Evolutionary conservation across 1,140 invertebrate species (phyloP).

Genomic region (Orchesella cincta): DNA sequence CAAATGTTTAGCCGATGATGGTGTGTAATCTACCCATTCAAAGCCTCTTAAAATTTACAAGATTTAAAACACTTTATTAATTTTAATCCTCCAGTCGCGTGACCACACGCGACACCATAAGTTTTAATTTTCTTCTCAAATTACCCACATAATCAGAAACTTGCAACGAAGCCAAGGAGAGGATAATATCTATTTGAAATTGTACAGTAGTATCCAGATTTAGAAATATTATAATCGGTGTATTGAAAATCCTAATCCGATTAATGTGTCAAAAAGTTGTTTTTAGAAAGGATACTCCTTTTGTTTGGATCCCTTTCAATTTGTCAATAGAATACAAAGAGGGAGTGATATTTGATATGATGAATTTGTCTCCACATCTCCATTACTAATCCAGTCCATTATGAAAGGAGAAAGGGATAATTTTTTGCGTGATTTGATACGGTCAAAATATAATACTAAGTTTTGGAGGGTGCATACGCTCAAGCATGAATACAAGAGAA

Average conservation of each 20-base stretch:
- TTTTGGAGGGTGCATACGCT: not conserved
- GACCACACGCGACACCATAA: not conserved
- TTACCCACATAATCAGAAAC: not conserved
- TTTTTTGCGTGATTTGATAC: not conserved
- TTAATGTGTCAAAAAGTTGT: not conserved
- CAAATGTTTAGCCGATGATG: too few species aligned
- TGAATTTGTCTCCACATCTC: not conserved
- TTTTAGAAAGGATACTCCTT: not conserved
- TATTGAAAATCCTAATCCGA: not conserved
- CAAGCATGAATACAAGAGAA: not conserved
- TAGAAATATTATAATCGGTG: too few species aligned
- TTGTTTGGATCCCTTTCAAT: constrained; percentile 19
- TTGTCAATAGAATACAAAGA: constrained; percentile 1
- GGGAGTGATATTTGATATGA: constrained; percentile 27
- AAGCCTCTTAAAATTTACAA: too few species aligned
- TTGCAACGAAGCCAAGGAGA: not conserved
- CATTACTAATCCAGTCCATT: not conserved
- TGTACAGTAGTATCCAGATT: too few species aligned
- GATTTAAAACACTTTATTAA: not conserved
- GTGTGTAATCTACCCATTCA: too few species aligned
- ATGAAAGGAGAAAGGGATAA: not conserved
- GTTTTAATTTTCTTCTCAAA: not conserved
- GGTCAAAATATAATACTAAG: not conserved
- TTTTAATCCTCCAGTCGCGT: not conserved
- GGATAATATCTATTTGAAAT: too few species aligned